A percentile compares a stretch with the other conserved stretches of the same genome.
Conservation (phyloP, 2,888 invertebrate genomes). For the Chelonus formosanus region DNA sequence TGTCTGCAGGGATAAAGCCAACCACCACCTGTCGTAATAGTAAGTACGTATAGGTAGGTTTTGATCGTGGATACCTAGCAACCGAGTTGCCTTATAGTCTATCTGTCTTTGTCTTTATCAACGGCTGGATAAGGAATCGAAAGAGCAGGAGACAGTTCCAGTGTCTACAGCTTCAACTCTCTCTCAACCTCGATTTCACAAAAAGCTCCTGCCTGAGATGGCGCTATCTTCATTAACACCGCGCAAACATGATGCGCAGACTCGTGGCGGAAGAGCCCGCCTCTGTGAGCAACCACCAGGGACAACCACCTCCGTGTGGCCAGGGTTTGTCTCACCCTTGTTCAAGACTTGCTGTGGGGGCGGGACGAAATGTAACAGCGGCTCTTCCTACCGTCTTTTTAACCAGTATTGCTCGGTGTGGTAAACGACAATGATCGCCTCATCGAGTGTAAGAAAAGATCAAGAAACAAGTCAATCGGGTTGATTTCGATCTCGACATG, state of each 20-base stretch:
- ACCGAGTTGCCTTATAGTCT: slow-evolving; percentile 27
- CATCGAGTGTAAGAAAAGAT: slow-evolving; percentile 31
- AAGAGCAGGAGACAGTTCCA: slow-evolving; percentile 20
- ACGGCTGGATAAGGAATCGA: slow-evolving; percentile 10
- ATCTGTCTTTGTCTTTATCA: not conserved
- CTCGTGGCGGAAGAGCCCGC: slow-evolving; percentile 34
- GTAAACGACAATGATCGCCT: slow-evolving; percentile 57
- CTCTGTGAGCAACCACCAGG: slow-evolving; percentile 31
- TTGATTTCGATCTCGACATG: slow-evolving; percentile 7
- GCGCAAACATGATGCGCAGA: slow-evolving; percentile 18
- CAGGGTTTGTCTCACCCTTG: slow-evolving; percentile 10
- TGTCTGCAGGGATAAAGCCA: slow-evolving; percentile 21
- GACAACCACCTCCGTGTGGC: slow-evolving; percentile 30
- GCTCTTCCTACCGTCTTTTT: slow-evolving; percentile 38
- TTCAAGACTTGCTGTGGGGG: slow-evolving; percentile 11
- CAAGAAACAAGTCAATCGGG: slow-evolving; percentile 8
- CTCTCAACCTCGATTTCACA: slow-evolving; percentile 17
- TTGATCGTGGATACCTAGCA: slow-evolving; percentile 36
- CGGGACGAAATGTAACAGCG: slow-evolving; percentile 34
- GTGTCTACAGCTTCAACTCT: slow-evolving; percentile 1
- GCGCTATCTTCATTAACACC: slow-evolving; percentile 37
- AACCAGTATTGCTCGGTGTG: slow-evolving; percentile 54
- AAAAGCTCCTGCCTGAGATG: slow-evolving; percentile 23
- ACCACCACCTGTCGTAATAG: slow-evolving; percentile 37
- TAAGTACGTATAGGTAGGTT: slow-evolving; percentile 32